These are phyloP conservation scores for Andrena bucephala DNA, from an alignment of 2,888 invertebrate genomes.

Conservation along the genomic window DNA sequence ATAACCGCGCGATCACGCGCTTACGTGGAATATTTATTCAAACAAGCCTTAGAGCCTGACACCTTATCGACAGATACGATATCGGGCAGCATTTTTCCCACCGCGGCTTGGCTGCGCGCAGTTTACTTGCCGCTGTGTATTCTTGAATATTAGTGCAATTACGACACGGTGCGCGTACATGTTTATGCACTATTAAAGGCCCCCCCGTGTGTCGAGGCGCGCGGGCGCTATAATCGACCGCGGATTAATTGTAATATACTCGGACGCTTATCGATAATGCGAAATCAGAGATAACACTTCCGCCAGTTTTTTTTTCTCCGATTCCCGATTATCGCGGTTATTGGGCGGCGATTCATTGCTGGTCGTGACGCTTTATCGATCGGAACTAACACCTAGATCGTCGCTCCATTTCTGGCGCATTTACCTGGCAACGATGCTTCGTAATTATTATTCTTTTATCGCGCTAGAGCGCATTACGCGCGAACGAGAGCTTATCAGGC, in stretches of 20 bases:
- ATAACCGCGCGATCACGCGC: slow-evolving; percentile 67
- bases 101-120: slow-evolving; percentile 13
- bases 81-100: slow-evolving; percentile 52
- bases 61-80: slow-evolving; percentile 72
- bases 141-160: slow-evolving; percentile 67
- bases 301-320: slow-evolving; percentile 6
- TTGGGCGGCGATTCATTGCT: slow-evolving; percentile 39
- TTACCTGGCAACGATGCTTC: background rate
- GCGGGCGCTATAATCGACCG: slow-evolving; percentile 54
- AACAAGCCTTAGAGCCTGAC: slow-evolving; percentile 63
- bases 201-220: slow-evolving; percentile 24
- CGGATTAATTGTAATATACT: slow-evolving; percentile 55
- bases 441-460: slow-evolving; percentile 10
- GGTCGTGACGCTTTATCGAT: slow-evolving; percentile 8
- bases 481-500: slow-evolving; percentile 19
- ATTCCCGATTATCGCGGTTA: slow-evolving; percentile 42
- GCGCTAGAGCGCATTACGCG: slow-evolving; percentile 1
- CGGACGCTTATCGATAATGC: slow-evolving; percentile 54
- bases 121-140: slow-evolving; percentile 56
- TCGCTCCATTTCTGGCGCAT: background rate
- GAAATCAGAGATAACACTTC: slow-evolving; percentile 52
- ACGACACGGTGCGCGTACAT: slow-evolving; percentile 29
- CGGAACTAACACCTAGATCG: background rate
- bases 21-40: slow-evolving; percentile 76
- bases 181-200: slow-evolving; percentile 14